These are phyloP conservation scores for Eristalis tenax DNA, from an alignment of 2,888 invertebrate species.

Conservation along the genomic window DNA sequence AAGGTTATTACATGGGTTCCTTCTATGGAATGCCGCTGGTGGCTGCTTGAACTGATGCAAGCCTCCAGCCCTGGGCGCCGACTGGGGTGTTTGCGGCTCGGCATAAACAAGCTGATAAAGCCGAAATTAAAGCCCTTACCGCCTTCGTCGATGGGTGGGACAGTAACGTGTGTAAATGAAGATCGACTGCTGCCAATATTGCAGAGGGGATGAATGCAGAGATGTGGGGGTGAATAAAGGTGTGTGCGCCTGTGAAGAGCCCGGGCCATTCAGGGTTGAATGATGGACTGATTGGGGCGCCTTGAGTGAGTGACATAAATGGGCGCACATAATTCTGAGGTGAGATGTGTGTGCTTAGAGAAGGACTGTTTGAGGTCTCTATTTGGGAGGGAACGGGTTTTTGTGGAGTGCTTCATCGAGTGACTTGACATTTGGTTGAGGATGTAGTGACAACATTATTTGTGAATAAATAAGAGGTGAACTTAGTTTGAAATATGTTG, in stretches of 20 bases:
- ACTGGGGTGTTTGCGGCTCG: conserved; percentile 5
- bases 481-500: not conserved
- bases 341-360: not conserved
- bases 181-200: conserved; percentile 48
- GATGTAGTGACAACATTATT: not conserved
- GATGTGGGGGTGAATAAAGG: not conserved
- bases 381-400: not conserved
- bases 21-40: not conserved
- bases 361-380: not conserved
- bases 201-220: not conserved
- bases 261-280: not conserved
- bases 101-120: conserved; percentile 40
- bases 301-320: not conserved
- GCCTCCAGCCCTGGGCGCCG: not conserved
- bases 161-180: conserved; percentile 39
- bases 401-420: not conserved
- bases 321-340: not conserved
- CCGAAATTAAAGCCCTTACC: conserved; percentile 30
- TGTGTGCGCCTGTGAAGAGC: not conserved
- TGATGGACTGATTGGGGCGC: not conserved
- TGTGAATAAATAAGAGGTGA: not conserved
- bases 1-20: conserved; percentile 34
- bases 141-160: not conserved
- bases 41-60: not conserved
- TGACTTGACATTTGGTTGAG: not conserved